Base-by-base conservation (phyloP, 1,140 invertebrate species). In the Elymnias hypermnestra region DNA sequence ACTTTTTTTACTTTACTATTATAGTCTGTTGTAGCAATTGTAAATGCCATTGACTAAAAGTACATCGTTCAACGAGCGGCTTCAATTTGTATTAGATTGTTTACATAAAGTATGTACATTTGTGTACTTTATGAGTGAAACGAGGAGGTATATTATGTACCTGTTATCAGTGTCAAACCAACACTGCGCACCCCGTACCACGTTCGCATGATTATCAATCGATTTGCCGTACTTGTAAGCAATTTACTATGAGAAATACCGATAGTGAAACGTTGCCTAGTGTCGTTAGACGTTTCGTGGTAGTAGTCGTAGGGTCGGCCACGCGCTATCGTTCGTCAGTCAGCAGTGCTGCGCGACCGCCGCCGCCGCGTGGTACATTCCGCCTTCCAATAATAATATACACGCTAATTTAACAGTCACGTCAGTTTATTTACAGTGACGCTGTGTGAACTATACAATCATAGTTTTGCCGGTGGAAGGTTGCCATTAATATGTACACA, bases 251-350 rank as follows among this genome's bases (percentile, higher is more conserved):
- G 41, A 31, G 29, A 53, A 53, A 37, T 13, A 35, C 53, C 63
- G 53, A 65, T 55, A 46, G 15, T 42, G 28, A 33, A 51, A 41
- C 60, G 60, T 53, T 53, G 45, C 31, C 44, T 44, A 31, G 50
- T 50, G 43, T 63, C 60, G 71, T 60, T 52, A 49, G 38, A 53
- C 33, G 47, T 69, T 8, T 61, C 67, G 63, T 70, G 64, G 73
- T 78, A 79, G 49, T 51, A 61, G 75, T 23, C 40, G 57, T 69
- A 72, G 76, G 79, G 79, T 79, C 75, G 75, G 50, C 50, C 63
- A 55, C 54, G 60, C 64, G 72, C 76, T 83, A 83, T 81, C 79
- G 75, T 79, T 72, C 79, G 70, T 54, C 65, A 68, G 65, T 63
- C 64, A 73, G 65, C 72, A 77, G 75, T 79, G 65, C 64, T 63